phyloP scores from a whole-genome alignment of 2,113 vertebrate genomes.

The Hemibagrus wyckioides region DNA sequence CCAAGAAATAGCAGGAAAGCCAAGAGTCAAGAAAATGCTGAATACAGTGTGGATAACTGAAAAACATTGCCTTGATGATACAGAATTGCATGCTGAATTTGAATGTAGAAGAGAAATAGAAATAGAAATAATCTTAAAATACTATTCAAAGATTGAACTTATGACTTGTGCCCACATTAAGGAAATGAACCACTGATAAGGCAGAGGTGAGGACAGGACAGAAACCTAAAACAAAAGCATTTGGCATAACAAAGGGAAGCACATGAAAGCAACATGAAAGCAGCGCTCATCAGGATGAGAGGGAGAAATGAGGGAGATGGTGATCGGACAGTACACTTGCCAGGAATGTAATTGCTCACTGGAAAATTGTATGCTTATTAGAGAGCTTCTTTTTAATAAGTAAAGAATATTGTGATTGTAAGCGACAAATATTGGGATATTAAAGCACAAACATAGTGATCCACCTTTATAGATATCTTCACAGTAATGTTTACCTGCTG shows the following conservation, averaged over 20 bases:
- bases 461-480: not conserved
- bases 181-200: not conserved
- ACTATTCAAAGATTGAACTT: not conserved
- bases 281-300: not conserved
- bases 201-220: not conserved
- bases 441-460: not conserved
- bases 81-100: not conserved
- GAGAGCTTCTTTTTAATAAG: not conserved
- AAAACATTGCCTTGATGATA: not conserved
- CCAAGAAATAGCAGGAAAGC: not conserved
- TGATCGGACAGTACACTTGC: not conserved
- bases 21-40: not conserved
- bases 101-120: no score
- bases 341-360: not conserved
- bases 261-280: slow-evolving; percentile 2
- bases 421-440: not conserved
- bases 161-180: not conserved
- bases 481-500: not conserved
- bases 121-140: not conserved
- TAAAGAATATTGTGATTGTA: not conserved
- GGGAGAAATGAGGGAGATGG: not conserved
- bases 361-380: not conserved
- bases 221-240: slow-evolving; percentile 11
- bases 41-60: not conserved
- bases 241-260: not conserved